Evolutionary conservation across 2,797 vertebrate species (phyloP).

Genomic region (Megalops cyprinoides): DNA sequence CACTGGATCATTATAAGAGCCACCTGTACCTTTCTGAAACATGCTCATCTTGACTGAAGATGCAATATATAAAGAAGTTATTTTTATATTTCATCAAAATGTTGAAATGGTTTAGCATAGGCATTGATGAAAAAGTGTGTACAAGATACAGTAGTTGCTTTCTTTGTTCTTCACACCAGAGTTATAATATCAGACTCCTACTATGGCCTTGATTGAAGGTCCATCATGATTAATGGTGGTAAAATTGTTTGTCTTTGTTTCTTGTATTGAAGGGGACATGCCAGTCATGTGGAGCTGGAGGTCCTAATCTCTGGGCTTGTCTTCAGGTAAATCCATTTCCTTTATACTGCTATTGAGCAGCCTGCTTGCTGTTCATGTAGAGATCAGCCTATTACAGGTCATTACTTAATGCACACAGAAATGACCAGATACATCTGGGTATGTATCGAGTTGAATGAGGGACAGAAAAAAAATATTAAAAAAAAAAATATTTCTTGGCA

Average conservation of each 20-base stretch:
- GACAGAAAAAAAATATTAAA: neutral
- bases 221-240: neutral
- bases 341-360: neutral
- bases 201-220: neutral
- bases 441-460: no score
- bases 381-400: neutral
- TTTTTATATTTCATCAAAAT: neutral
- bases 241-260: neutral
- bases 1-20: no score
- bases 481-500: neutral
- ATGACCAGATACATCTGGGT: no score
- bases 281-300: conserved; percentile 91
- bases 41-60: no score
- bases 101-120: neutral
- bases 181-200: no score
- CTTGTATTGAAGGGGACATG: conserved; percentile 83
- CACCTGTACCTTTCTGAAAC: no score
- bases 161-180: no score
- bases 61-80: no score
- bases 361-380: no score
- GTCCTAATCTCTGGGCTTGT: conserved; percentile 98
- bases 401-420: neutral
- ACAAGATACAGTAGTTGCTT: neutral
- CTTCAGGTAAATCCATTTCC: conserved; percentile 81
- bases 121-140: neutral